Evolutionary conservation across 2,797 vertebrate species (phyloP).

Genomic region (Parotocinclus haroldoi): DNA sequence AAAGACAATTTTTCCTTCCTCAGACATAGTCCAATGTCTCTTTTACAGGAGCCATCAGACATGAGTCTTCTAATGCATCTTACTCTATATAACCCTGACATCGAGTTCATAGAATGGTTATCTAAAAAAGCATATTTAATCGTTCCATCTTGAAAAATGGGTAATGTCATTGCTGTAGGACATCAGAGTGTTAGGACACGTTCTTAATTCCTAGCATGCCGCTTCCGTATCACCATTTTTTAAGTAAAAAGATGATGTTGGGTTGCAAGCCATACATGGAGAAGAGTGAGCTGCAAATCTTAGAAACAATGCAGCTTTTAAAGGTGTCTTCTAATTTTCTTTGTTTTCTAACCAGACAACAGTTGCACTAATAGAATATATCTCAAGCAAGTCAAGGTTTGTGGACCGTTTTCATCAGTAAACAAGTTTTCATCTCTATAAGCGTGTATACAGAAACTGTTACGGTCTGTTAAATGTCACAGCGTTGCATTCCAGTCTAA

Average conservation of each 20-base stretch:
- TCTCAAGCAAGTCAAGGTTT: neutral
- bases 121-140: no score
- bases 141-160: no score
- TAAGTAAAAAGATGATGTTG: neutral
- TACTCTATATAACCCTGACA: no score
- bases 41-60: no score
- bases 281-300: no score
- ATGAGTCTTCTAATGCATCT: no score
- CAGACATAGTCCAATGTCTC: no score
- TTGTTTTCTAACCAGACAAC: neutral
- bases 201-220: neutral
- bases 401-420: no score
- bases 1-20: no score
- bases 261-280: neutral
- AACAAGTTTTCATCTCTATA: no score
- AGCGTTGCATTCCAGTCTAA: constrained; percentile 41
- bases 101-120: no score
- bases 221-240: neutral
- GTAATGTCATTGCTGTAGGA: no score
- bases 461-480: neutral
- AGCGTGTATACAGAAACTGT: neutral
- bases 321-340: neutral
- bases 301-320: neutral
- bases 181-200: neutral
- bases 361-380: neutral